Evolutionary conservation across 2,888 invertebrate species (phyloP), one percentile per base, ranked within the genome.

Genomic region (Eubasilissa splendida): DNA sequence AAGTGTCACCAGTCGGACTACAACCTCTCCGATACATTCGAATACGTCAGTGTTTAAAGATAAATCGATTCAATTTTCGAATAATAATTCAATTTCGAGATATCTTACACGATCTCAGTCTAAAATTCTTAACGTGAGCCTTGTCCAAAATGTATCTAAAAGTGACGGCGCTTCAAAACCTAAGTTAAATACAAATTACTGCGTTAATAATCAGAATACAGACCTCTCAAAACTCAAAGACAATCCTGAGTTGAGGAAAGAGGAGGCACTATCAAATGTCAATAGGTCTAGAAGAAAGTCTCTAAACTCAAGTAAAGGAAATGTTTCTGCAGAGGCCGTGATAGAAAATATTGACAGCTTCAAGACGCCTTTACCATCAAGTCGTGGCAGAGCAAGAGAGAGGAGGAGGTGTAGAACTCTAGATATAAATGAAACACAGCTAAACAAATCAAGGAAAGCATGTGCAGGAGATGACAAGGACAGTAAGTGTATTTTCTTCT

Each of bases 51-150:
- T 63, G 10, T 42, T 2, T 42, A 42, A 42, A 14, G 50, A 31
- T 22, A 59, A 22, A 42, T 53, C 22, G 10, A 50, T 31, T 31
- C 14, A 22, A 53, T 22, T 11, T 22, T 54, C 33, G 22, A 71
- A 54, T 71, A 54, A 71, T 53, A 53, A 53, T 1, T 71, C 71
- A 10, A 54, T 14, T 54, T 54, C 53, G 11, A 54, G 71, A 22
- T 71, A 53, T 50, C 53, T 22, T 5, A 71, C 71, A 10, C 71
- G 71, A 11, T 71, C 71, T 11, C 71, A 52, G 52, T 68, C 68
- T n/a, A 5, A 50, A 68, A 68, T 68, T 14, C 68, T 68, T 4
- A 50, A 68, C 11, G 52, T 50, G 10, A 68, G 68, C 14, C 50
- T 14, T 14, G n/a, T 50, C 14, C 68, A 50, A 52, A n/a, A 68